These are phyloP conservation scores for Ornithoptera priamus DNA, from an alignment of 2,888 invertebrate species.

Conservation along the genomic window DNA sequence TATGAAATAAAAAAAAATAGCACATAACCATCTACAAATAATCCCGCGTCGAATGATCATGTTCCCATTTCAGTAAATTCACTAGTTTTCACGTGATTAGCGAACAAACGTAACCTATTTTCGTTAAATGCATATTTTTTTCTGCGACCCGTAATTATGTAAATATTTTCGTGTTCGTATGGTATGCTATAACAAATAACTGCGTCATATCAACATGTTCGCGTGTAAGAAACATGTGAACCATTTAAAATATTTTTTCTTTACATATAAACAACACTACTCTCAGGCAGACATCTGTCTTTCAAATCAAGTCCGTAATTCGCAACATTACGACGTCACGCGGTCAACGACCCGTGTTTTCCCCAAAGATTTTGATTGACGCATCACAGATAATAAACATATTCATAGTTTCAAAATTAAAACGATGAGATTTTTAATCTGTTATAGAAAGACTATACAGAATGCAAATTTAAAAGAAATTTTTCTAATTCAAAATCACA, in stretches of 20 bases:
- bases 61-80: no score
- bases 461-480: slow-evolving; percentile 14
- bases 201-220: no score
- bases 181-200: no score
- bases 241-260: neutral
- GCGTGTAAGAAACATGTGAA: neutral
- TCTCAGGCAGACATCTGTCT: slow-evolving; percentile 15
- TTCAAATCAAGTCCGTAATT: slow-evolving; percentile 17
- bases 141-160: no score
- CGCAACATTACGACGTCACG: slow-evolving; percentile 14
- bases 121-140: no score
- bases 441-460: neutral
- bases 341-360: slow-evolving; percentile 19
- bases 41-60: no score
- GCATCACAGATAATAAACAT: slow-evolving; percentile 14
- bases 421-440: slow-evolving; percentile 5
- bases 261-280: neutral
- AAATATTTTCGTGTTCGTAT: no score
- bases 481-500: neutral
- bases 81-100: no score
- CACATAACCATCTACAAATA: no score
- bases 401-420: slow-evolving; percentile 20
- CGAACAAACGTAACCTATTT: no score
- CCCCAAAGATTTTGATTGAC: slow-evolving; percentile 17
- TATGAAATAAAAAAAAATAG: no score